Base-by-base conservation (phyloP, 2,888 invertebrate genomes). In the Euproctis similis region DNA sequence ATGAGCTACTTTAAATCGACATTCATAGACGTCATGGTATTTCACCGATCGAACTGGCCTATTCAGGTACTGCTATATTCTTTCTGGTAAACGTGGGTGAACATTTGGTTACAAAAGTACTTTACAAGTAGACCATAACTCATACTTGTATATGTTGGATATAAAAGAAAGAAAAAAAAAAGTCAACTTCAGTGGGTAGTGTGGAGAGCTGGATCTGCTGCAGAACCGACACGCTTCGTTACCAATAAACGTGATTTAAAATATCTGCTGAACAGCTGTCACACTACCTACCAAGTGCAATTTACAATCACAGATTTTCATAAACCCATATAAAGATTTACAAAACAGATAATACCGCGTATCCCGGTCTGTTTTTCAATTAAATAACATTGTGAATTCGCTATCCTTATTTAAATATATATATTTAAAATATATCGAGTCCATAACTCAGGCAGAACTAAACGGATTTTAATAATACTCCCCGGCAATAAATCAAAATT, bases 231-330 rank as follows among this genome's bases (percentile, higher is more conserved):
- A 63, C 63, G 71, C 66, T 76, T 76, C 72, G 69, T 73, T 75
- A 73, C 67, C 65, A 60, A 61, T 72, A 71, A 74, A 66, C 54
- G 63, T 75, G 75, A 75, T 75, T 76, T 74, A 76, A 43, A 52
- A 57, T 57, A 52, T 56, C 53, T n/a, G 52, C 64, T n/a, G 56
- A 66, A 62, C 64, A 55, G 60, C 55, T 59, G 54, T 53, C 44
- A 47, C 42, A 43, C 31, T 35, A 32, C 32, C 45, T 34, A 36
- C 31, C 46, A 41, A 36, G 30, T 22, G 36, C 33, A 28, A 51
- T 54, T 54, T 49, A 54, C 42, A 42, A 42, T 47, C 36, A 34
- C 31, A 44, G 39, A 42, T 41, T 46, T 46, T 42, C 36, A 36
- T 40, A 48, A 48, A 34, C 45, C 30, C 32, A 36, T 39, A n/a